Evolutionary conservation across 35 echinoderm and acorn worm genomes (phyloP).

Genomic region (Nesometra sesokonis): DNA sequence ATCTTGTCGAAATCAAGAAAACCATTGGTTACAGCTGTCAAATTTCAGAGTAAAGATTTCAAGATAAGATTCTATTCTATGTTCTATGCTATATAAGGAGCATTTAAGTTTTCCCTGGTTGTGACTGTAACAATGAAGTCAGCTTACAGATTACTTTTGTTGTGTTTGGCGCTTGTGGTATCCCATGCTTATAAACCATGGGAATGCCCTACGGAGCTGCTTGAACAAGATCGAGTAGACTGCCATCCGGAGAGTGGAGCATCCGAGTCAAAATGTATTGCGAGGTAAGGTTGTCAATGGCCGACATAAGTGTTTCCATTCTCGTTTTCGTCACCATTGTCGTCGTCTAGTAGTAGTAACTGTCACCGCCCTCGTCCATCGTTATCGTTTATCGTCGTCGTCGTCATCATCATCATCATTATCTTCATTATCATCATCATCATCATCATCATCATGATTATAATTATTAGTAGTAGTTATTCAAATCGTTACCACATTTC

Average conservation of each 20-base stretch:
- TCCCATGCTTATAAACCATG: constrained; percentile 15
- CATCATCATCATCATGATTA: too few relatives aligned
- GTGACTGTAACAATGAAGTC: not conserved
- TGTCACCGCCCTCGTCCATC: not conserved
- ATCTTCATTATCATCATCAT: too few relatives aligned
- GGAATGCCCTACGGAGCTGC: constrained; percentile 43
- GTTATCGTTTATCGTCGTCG: too few relatives aligned
- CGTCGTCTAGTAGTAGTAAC: not conserved
- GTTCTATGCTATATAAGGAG: not conserved
- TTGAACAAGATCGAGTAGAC: constrained; percentile 35
- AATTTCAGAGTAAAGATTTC: too few relatives aligned
- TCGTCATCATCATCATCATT: too few relatives aligned
- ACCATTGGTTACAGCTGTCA: not conserved
- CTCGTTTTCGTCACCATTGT: not conserved
- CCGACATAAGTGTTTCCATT: not conserved
- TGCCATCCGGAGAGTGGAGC: constrained; percentile 28
- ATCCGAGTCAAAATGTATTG: constrained; percentile 14
- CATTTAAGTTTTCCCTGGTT: not conserved
- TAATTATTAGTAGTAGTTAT: too few relatives aligned
- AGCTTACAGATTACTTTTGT: not conserved
- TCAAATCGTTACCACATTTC: too few relatives aligned
- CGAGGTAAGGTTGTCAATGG: constrained; percentile 11
- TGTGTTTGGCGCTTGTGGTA: not conserved
- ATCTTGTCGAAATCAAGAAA: not conserved
- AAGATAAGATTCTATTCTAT: not conserved